Evolutionary conservation across 2,888 invertebrate species (phyloP), one percentile per base, ranked within the genome.

Genomic region (Eupeodes luniger): DNA sequence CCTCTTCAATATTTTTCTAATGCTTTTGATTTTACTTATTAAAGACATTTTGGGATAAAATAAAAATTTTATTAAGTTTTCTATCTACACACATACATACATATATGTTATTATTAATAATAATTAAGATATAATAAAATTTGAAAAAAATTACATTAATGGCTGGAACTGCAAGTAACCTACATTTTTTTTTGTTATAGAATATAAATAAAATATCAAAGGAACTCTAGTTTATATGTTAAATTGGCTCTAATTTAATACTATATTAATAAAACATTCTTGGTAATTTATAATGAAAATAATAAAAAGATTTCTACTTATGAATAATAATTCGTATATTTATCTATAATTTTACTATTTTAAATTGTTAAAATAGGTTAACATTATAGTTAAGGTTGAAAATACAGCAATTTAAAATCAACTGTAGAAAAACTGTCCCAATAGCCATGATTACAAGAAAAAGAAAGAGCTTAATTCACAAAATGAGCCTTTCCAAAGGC

Each of bases 111-210:
- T 27, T 27, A 27, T 27, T 27, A 64, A 19, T 2, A 64, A 19
- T 64, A 44, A 64, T n/a, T 34, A 34, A 34, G n/a, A 36, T 47
- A 5, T 47, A 64, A 64, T 19, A 3, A 64, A 64, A 47, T 64
- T 64, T 4, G 6, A 16, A 14, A 40, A 40, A 16, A 49, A 27
- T 66, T n/a, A 16, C n/a, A 49, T 34, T 34, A 49, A 51, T 67
- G 27, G 27, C 66, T 49, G 66, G 44, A 67, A 51, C 10, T 64
- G 34, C 4, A 14, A 59, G 34, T 14, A 36, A n/a, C 6, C 14
- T n/a, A 59, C 14, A 59, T 16, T 6, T 7, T 47, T 12, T 1
- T 9, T 44, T 16, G 4, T 19, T n/a, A 19, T n/a, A 10, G 19
- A 34, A 14, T 59, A 36, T 59, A 34, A 34, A 36, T 34, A 59